Evolutionary conservation across 2,113 vertebrate genomes (phyloP).

Genomic region (Oplegnathus fasciatus): DNA sequence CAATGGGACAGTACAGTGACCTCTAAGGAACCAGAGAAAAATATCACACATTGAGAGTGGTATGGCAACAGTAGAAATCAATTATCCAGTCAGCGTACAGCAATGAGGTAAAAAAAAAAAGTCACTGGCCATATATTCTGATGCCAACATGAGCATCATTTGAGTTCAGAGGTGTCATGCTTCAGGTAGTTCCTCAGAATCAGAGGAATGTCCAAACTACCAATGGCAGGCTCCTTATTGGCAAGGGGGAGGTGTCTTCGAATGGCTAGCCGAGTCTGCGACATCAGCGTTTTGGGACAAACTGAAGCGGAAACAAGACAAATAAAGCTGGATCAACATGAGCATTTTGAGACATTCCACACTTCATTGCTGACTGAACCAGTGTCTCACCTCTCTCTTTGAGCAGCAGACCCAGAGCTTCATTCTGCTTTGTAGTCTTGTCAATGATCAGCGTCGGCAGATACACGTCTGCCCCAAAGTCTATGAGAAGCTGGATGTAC

Average conservation of each 20-base stretch:
- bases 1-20: not conserved
- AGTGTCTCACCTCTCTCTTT: constrained; percentile 90
- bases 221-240: constrained; percentile 67
- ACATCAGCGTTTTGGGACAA: constrained; percentile 92
- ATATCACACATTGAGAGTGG: not conserved
- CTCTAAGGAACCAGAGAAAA: constrained; percentile 2
- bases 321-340: constrained; percentile 4
- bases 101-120: not conserved
- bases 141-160: constrained; percentile 8
- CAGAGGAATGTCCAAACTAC: constrained; percentile 87
- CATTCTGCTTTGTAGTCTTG: constrained; percentile 78
- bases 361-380: too few relatives aligned
- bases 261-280: constrained; percentile 88
- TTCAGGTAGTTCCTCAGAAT: constrained; percentile 90
- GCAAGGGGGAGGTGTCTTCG: constrained; percentile 80
- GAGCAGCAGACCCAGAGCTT: constrained; percentile 88
- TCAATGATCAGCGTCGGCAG: constrained; percentile 84
- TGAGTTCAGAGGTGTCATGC: constrained; percentile 76
- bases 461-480: constrained; percentile 94
- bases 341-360: not conserved
- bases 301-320: constrained; percentile 78
- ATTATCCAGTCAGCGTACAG: not conserved
- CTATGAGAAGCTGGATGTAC: constrained; percentile 91
- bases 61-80: not conserved
- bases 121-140: not conserved